Evolutionary conservation across 2,888 invertebrate species (phyloP), one percentile per base, ranked within the genome.

Genomic region (Phyllotreta striolata): DNA sequence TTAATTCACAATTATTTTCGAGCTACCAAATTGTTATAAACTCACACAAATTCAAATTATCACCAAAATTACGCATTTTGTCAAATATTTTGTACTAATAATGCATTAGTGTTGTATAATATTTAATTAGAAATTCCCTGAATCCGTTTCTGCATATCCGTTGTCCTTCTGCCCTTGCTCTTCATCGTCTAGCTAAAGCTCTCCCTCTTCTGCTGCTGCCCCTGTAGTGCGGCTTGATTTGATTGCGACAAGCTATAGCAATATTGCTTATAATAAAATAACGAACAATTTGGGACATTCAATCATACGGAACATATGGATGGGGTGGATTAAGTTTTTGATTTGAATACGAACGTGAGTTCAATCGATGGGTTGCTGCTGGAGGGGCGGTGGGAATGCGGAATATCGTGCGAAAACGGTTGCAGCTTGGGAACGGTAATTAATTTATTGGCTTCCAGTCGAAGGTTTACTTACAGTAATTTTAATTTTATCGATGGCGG

Each of bases 221-320:
- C 67, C 24, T 24, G 24, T 24, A 24, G 35, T 52, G 52, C 59
- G 59, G 63, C 68, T 58, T 63, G 68, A 55, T 70, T 66, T 65
- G 60, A 61, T 71, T 64, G 60, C 61, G 64, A 64, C 64, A 61
- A 39, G 56, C 51, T 56, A 64, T 77, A 77, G 77, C 75, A 76
- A 78, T 78, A 79, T 77, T 74, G 78, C 78, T 77, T 73, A 76
- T 78, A 77, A 73, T 67, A 66, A 76, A 75, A 74, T 71, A 68
- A 72, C 68, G 70, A 66, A 71, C 74, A 77, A 78, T 78, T 78
- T 78, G 77, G 76, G 75, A 74, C 75, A 76, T 76, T 76, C 76
- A 76, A 76, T 76, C 74, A 75, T 68, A 68, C 57, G 59, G 38
- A 59, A 64, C 64, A 60, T 60, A 60, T 64, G 64, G 59, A 61